phyloP scores from a whole-genome alignment of 2,113 vertebrate species.

The Antechinus flavipes region DNA sequence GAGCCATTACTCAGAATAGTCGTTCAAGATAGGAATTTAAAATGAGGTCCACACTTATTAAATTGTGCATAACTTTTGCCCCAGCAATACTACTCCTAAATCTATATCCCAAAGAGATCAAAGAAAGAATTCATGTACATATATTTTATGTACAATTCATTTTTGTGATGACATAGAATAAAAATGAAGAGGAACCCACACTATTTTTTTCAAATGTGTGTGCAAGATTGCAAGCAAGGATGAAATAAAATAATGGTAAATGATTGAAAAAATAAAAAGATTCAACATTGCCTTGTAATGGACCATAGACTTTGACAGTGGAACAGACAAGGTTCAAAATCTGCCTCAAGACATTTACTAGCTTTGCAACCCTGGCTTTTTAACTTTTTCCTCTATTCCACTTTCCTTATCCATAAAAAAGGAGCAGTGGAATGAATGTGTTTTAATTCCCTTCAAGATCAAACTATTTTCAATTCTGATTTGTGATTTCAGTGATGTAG shows the following conservation, averaged over 20 bases:
- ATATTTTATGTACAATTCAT: not conserved
- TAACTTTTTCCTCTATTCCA: not conserved
- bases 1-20: not conserved
- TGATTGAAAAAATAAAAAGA: not conserved
- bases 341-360: not conserved
- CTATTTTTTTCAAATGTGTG: not conserved
- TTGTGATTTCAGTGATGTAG: not conserved
- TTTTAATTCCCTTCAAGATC: not conserved
- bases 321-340: not conserved
- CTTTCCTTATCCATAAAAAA: not conserved
- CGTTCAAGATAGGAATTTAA: not conserved
- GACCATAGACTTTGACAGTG: not conserved
- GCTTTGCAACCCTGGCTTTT: not conserved
- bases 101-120: not conserved
- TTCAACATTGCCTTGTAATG: not conserved
- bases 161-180: not conserved
- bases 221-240: not conserved
- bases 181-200: not conserved
- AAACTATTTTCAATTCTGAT: not conserved
- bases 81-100: not conserved
- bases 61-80: not conserved
- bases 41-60: not conserved
- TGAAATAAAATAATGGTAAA: not conserved
- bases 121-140: no score
- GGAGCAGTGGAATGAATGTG: not conserved